Evolutionary conservation across 2,888 invertebrate species (phyloP), one percentile per base, ranked within the genome.

Genomic region (Tipula lateralis): DNA sequence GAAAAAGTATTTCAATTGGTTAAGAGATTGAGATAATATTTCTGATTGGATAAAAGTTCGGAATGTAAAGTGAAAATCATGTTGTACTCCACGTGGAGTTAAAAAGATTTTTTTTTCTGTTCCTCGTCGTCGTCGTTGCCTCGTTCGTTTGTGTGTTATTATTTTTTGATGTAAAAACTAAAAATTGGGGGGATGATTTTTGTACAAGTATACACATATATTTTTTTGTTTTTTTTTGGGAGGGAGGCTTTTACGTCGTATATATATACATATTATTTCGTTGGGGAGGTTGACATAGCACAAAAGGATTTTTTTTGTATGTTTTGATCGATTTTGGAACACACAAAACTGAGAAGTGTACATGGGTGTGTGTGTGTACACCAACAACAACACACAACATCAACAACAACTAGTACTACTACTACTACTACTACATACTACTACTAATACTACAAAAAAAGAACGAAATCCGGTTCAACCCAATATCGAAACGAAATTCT

Each of bases 61-160:
- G 66, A 66, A 66, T 66, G 66, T 82, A 82, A 82, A 29, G 29
- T 82, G 82, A 30, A 30, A 29, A 32, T 82, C 29, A 82, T 82
- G 29, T 32, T 82, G 29, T 82, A 83, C 36, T 83, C 83, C 83
- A 83, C 83, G 83, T 83, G 83, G 83, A 83, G 36, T 83, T 24
- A 83, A 34, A 83, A 82, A 30, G 82, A 82, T 82, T 82, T 82
- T 82, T 82, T 82, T 82, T 82, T 29, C 19, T 82, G 82, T 82
- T 29, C 32, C 32, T 82, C 32, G 82, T 82, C 29, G 82, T 82
- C 29, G 32, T 16, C 32, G 29, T 82, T 82, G 29, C 32, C 32
- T 82, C 82, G 32, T 29, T 30, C 32, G 82, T 82, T 82, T 82
- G 29, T 82, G 29, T 82, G 29, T 30, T 82, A 82, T 82, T 82